Evolutionary conservation across 2,888 invertebrate species (phyloP), one percentile per base, ranked within the genome.

Genomic region (Tachina lurida): DNA sequence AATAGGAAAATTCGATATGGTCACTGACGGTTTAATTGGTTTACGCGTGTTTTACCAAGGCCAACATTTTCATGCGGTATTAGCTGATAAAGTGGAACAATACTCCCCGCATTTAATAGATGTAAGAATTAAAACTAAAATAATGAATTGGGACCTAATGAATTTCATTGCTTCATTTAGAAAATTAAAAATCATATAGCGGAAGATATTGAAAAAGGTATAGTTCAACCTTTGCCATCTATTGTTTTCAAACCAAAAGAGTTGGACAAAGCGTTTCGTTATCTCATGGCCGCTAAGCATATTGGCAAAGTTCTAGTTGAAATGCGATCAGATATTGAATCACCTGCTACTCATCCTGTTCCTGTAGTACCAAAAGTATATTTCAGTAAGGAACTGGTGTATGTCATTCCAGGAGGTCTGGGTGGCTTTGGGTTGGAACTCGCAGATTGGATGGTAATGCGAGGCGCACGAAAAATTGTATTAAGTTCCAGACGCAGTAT

Each of bases 351-450:
- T 1, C 22, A 90, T 22, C 92, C 93, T 1, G 89, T 93, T n/a
- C 87, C 88, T 15, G 91, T 90, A 0, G 39, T 89, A 3, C 90
- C 88, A 8, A 91, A 91, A 86, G 76, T 91, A 0, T 92, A 91
- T 84, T 93, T 92, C 45, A 89, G 90, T n/a, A 87, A 89, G 0
- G 84, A 91, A 10, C 73, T 90, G 17, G 88, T 88, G 12, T 95
- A 96, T 93, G 89, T 96, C 0, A 94, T 96, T 7, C 94, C 95
- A 1, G 96, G 97, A 13, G 98, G 98, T 62, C 94, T 98, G 0
- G 98, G 98, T 60, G 98, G 98, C 0, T 97, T 98, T 90, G 98
- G 98, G 8, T 93, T 98, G 68, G 98, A 98, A 92, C 92, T 98
- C 67, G 95, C 96, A 0, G 96, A 97, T 89, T 98, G 97, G 97